Base-by-base conservation (phyloP, 2,797 vertebrate genomes). In the Falco berigora region DNA sequence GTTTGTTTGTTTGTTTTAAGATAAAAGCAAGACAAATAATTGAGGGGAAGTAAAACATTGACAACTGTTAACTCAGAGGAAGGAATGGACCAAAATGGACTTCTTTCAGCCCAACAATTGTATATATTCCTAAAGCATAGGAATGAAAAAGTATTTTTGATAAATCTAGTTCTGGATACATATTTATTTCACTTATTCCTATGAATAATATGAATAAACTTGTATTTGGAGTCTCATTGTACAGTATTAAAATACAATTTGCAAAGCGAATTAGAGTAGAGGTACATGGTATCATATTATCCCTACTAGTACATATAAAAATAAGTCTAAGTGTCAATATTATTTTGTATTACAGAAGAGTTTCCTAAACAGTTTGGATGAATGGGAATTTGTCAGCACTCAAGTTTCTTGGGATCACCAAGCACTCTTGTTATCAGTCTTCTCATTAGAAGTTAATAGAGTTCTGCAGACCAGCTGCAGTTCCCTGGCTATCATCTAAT, bases 91-190 rank as follows among this genome's bases (percentile, higher is more conserved):
- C 95, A 96, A 94, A 94, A 95, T 61, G n/a, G 67, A 96, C 63
- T 94, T 92, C 42, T 93, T 95, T 95, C 86, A 96, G 50, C 53
- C 85, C 81, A 92, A 63, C 8, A 58, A 79, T 49, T 96, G 85
- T 94, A 94, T 91, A 94, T 94, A 91, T 94, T 96, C 85, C 67
- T 94, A 88, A 88, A 96, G 42, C 59, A 90, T 90, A 96, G 95
- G 92, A 88, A 94, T 77, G 36, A 95, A 96, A 95, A 89, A 96
- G 25, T 96, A 92, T 96, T 95, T 95, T 97, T 96, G 94, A 94
- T 96, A 94, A 86, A 92, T 55, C 71, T 86, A 89, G 69, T 83
- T 97, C 95, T 88, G 96, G 83, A 96, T 92, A 84, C 40, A 72
- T 92, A 94, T 94, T 64, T 88, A 92, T 95, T 97, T 92, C 95